Percentiles rank a stretch among this genome's conserved stretches.
These are phyloP conservation scores for Selene dorsalis DNA, from an alignment of 2,797 vertebrate genomes.

Conservation along the genomic window DNA sequence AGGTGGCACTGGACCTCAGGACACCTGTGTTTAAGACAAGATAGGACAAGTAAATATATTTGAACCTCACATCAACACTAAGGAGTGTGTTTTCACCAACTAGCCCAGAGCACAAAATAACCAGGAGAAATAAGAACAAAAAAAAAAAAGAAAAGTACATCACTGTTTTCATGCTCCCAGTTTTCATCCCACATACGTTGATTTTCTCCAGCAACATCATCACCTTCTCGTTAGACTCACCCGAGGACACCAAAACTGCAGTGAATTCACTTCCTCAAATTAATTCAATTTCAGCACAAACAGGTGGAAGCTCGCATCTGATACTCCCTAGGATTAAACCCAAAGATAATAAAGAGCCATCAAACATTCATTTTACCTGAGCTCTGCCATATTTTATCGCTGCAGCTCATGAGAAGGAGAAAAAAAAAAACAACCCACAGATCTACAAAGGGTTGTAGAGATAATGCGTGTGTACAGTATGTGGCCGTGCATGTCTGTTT, in stretches of 20 bases:
- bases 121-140: background rate
- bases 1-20: background rate
- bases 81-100: background rate
- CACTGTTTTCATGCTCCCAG: background rate
- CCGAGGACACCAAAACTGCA: constrained; percentile 63
- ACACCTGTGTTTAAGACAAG: constrained; percentile 18
- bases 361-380: constrained; percentile 61
- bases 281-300: constrained; percentile 44
- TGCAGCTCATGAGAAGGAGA: constrained; percentile 1
- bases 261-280: constrained; percentile 53
- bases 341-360: constrained; percentile 50
- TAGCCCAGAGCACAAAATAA: background rate
- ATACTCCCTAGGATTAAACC: constrained; percentile 49
- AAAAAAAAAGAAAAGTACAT: background rate
- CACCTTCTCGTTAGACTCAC: constrained; percentile 40
- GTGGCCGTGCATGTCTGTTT: constrained; percentile 6
- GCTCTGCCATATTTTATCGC: constrained; percentile 67
- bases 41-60: background rate
- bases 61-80: background rate
- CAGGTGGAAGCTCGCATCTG: constrained; percentile 46
- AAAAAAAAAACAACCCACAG: background rate
- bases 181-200: background rate
- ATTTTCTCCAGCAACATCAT: constrained; percentile 22
- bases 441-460: background rate
- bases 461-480: constrained; percentile 1